Evolutionary conservation across 2,113 vertebrate species (phyloP), one percentile per base, ranked within the genome.

Genomic region (Neodontobutis hainanensis): DNA sequence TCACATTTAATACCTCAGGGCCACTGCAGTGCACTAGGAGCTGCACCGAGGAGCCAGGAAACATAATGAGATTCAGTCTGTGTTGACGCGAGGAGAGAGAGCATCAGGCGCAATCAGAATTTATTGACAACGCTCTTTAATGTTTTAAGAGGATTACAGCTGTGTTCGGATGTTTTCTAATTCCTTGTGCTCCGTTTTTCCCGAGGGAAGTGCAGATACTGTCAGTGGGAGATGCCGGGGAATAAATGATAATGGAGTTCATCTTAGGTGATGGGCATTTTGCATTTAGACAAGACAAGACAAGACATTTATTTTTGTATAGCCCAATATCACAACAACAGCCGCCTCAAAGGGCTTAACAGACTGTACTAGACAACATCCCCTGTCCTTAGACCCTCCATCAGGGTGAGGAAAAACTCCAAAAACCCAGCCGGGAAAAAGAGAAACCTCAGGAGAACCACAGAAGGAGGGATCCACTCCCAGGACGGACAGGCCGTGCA

Each of bases 1-100:
- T 52, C 65, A 88, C 14, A 36, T 8, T 84, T 78, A 6, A 6
- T 12, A 11, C 9, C 55, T 3, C 12, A 8, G 6, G 5, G 14
- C 57, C 56, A 70, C 81, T 77, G 77, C 78, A 79, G 78, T 67
- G 50, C 10, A n/a, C 53, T 27, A 27, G 46, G 19, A 56, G 59
- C 65, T 65, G 64, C 68, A 58, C 55, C 46, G 64, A 61, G 52
- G 12, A 55, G 56, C 34, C 65, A 38, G 38, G 52, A 42, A 68
- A n/a, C 68, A 32, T 4, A 44, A 58, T 32, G n/a, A 53, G 32
- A 59, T 43, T n/a, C 34, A 46, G 34, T 71, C 49, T n/a, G 62
- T 68, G 59, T 69, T 73, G 65, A 67, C 32, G 57, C 47, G 49
- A 27, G 16, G 48, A 65, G 48, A 65, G 60, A 52, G 43, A 52